Base-by-base conservation (phyloP, 2,888 invertebrate species). In the Crepidodera aurea region DNA sequence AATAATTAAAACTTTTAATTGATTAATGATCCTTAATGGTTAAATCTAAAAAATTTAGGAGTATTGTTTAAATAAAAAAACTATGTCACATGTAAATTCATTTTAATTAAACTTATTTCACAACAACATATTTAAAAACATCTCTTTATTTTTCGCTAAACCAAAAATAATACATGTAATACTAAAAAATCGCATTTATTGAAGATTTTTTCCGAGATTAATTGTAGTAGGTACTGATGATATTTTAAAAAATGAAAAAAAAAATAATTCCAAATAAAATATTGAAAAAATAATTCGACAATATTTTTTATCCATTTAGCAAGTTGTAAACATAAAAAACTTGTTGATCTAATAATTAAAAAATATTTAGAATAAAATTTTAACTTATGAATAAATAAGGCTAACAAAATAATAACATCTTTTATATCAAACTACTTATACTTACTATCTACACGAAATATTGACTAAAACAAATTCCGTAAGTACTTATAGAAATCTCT, bases 361-460 rank as follows among this genome's bases (percentile, higher is more conserved):
- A 25, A 25, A 4, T 25, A 25, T 4, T 25, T 25, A 25, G 6
- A 25, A 25, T 6, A 25, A 39, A 12, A 15, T 39, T n/a, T n/a
- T n/a, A n/a, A n/a, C n/a, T n/a, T n/a, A n/a, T n/a, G 7, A 13
- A 39, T 13, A 39, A 39, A 39, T 39, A 13, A 46, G 8, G 27
- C 27, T 50, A 50, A 50, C 32, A 29, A 50, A 27, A 6, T 50
- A 15, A 29, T 50, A 50, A 29, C 32, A 16, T 15, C 10, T 50
- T 18, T 29, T 50, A 50, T 50, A 50, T 50, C 29, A 50, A 50
- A 50, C 50, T 50, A 50, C 50, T 50, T 50, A 50, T n/a, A 15
- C 15, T 16, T 53, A 25, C 12, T 53, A 44, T 44, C 44, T 44
- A 44, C 44, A 44, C 10, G 22, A 44, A 44, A 22, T 44, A 25